Evolutionary conservation across 2,797 vertebrate species (phyloP).

Genomic region (Luscinia luscinia): DNA sequence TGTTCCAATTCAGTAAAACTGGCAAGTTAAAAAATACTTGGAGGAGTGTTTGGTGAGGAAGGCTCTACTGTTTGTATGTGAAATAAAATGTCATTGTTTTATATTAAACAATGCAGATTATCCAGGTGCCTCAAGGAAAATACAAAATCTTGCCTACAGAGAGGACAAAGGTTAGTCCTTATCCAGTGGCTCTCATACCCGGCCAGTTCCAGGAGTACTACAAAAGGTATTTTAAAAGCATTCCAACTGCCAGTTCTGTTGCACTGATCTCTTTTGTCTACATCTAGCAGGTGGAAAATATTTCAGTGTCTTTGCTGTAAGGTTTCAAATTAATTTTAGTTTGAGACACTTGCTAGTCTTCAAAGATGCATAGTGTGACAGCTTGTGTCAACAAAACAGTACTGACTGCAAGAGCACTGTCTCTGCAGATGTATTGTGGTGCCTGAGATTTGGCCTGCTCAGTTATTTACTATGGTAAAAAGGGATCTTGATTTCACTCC

Average conservation of each 20-base stretch:
- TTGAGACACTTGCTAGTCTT: not conserved
- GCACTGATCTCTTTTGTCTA: not conserved
- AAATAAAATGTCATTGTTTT: constrained; percentile 18
- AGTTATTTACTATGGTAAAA: not conserved
- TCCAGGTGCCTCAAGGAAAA: constrained; percentile 97
- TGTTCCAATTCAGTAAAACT: not conserved
- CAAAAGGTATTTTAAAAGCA: constrained; percentile 87
- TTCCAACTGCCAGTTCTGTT: not conserved
- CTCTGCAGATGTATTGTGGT: not conserved
- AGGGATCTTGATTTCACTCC: not conserved
- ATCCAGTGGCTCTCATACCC: constrained; percentile 97
- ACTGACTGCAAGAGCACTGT: not conserved
- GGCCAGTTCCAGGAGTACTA: constrained; percentile 99
- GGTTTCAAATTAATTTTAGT: not conserved
- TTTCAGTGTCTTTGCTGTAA: not conserved
- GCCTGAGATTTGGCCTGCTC: not conserved
- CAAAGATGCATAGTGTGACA: not conserved
- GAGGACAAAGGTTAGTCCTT: constrained; percentile 91
- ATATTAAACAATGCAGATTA: constrained; percentile 82
- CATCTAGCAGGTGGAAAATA: not conserved
- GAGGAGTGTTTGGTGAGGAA: not conserved
- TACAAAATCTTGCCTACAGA: constrained; percentile 94
- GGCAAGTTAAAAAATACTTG: not conserved
- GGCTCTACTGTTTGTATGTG: not conserved
- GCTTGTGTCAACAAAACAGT: not conserved